Conservation (phyloP, 1,140 invertebrate genomes). For the Zophobas morio region DNA sequence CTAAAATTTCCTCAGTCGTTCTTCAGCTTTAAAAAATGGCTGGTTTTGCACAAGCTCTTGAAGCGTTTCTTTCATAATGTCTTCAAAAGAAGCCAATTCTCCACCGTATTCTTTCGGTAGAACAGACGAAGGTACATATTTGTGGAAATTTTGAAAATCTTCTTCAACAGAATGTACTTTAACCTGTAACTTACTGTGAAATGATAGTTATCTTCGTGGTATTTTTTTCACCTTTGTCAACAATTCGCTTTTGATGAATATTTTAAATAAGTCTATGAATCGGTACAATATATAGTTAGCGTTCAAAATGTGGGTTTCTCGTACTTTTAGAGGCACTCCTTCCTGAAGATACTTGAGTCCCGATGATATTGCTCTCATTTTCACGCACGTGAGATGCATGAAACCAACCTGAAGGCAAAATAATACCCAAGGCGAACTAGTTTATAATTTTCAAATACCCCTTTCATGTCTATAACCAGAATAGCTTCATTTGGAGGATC, state of each 20-base stretch:
- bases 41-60: no score
- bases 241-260: not conserved
- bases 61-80: constrained; percentile 63
- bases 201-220: not conserved
- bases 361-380: not conserved
- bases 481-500: constrained; percentile 68
- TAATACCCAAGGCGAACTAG: not conserved
- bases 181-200: constrained; percentile 63
- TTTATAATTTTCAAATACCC: constrained; percentile 56
- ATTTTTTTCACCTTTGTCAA: not conserved
- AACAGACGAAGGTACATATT: constrained; percentile 67
- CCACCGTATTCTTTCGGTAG: constrained; percentile 70
- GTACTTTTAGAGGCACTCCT: not conserved
- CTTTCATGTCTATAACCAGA: constrained; percentile 77
- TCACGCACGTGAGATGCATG: not conserved
- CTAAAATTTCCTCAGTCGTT: no score
- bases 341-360: not conserved
- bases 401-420: not conserved
- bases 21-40: no score
- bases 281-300: not conserved
- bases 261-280: not conserved
- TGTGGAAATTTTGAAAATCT: constrained; percentile 67
- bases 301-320: not conserved
- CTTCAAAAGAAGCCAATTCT: constrained; percentile 65
- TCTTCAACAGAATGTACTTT: constrained; percentile 65